Conservation (phyloP, 2,888 invertebrate species). For the Drosophila longiperda region DNA sequence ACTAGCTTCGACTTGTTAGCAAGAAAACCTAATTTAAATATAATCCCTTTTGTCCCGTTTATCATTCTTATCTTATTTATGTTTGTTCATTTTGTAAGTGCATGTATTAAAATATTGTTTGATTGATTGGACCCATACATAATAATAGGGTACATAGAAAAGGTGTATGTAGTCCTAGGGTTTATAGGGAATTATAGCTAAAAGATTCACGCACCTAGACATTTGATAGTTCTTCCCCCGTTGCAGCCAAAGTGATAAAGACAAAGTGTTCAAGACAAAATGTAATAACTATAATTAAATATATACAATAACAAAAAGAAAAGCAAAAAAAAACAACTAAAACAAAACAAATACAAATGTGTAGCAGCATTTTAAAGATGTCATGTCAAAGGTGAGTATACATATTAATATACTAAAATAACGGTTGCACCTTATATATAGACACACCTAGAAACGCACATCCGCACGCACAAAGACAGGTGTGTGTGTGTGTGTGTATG, state of each 20-base stretch:
- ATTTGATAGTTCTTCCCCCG: slow-evolving; percentile 54
- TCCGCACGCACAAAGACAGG: neutral
- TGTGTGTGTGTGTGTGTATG: neutral
- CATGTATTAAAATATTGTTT: slow-evolving; percentile 66
- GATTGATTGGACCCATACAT: slow-evolving; percentile 48
- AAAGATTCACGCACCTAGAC: slow-evolving; percentile 40
- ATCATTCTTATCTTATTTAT: slow-evolving; percentile 31
- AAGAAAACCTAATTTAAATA: neutral
- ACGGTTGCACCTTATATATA: slow-evolving; percentile 14
- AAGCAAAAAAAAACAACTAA: slow-evolving; percentile 24
- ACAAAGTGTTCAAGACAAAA: slow-evolving; percentile 78
- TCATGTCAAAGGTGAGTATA: slow-evolving; percentile 73
- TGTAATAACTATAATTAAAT: slow-evolving; percentile 65
- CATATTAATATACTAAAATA: slow-evolving; percentile 7
- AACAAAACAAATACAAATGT: slow-evolving; percentile 19
- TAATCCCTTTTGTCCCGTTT: neutral
- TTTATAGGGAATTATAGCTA: neutral
- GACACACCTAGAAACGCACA: slow-evolving; percentile 52
- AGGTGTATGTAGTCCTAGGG: neutral
- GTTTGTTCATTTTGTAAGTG: slow-evolving; percentile 17
- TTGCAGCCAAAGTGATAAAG: slow-evolving; percentile 78
- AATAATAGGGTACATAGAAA: neutral
- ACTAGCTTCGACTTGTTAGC: neutral
- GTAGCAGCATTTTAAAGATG: slow-evolving; percentile 38
- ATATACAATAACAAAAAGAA: slow-evolving; percentile 49